A percentile compares a stretch with the other conserved stretches of the same genome.
phyloP scores from a whole-genome alignment of 2,797 vertebrate species.

The Lycodopsis pacificus region DNA sequence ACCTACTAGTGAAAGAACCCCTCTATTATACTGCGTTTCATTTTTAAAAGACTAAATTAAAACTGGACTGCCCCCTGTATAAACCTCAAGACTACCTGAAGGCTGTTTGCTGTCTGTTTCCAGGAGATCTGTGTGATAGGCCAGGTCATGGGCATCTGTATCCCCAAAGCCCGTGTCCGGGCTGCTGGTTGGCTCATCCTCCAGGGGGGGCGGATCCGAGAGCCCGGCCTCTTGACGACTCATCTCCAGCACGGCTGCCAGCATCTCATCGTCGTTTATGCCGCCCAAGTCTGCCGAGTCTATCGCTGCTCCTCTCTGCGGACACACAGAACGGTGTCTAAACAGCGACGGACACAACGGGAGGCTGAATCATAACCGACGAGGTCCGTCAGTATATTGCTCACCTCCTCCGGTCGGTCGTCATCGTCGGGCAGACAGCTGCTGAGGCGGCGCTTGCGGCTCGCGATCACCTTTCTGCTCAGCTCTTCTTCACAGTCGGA shows the following conservation, averaged over 20 bases:
- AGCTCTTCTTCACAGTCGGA: conserved; percentile 96
- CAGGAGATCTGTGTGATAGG: conserved; percentile 86
- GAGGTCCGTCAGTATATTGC: neutral
- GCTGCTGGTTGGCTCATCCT: conserved; percentile 92
- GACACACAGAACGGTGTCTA: conserved; percentile 44
- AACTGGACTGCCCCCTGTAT: neutral
- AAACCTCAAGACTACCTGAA: conserved; percentile 67
- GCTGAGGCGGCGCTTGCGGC: conserved; percentile 86
- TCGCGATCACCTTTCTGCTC: conserved; percentile 81
- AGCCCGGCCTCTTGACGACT: conserved; percentile 90
- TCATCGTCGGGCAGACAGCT: conserved; percentile 82
- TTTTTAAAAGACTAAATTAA: neutral
- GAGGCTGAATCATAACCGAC: neutral
- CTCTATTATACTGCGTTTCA: neutral
- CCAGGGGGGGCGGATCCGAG: conserved; percentile 68
- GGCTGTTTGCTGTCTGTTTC: conserved; percentile 88
- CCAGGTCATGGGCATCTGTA: conserved; percentile 90
- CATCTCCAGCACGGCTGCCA: conserved; percentile 94
- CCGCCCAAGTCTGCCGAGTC: conserved; percentile 86
- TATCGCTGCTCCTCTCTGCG: conserved; percentile 77
- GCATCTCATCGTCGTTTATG: conserved; percentile 94
- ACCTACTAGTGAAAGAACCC: no score
- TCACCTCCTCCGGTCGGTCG: conserved; percentile 82
- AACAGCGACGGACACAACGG: neutral
- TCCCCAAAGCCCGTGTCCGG: conserved; percentile 97